Evolutionary conservation across 37 sponge, comb jelly and placozoan species (phyloP), one percentile per base, ranked within the genome.

Genomic region (Lycopodina hypogea): DNA sequence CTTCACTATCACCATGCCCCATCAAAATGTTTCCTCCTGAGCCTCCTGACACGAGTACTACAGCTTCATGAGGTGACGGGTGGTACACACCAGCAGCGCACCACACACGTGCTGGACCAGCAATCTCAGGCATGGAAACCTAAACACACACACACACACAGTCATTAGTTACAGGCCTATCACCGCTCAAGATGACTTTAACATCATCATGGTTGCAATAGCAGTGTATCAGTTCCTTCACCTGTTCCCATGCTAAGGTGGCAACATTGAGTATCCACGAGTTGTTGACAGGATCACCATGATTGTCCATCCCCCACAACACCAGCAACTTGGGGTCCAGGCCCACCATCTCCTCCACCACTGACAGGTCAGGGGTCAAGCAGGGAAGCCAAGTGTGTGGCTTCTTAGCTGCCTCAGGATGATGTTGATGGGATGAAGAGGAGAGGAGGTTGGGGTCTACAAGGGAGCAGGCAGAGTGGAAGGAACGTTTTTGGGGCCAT

Each of bases 241-340:
- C 68, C 56, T 81, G 14, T 26, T 82, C 39, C 92, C 92, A 91
- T 0, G 58, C 76, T 53, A 86, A 29, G 32, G 76, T 36, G 23
- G 79, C 57, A 19, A 87, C 71, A 62, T 87, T 64, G 33, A 86
- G 53, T 21, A 77, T 22, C 87, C 88, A 91, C 1, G 71, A 78
- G 39, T 91, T 84, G 22, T 23, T 17, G 6, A 86, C 8, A 6
- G 81, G 84, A n/a, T 80, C 77, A 42, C 52, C 78, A 50, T 83
- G 67, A 40, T 74, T 60, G 62, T 82, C 66, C 87, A 86, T 90
- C 26, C 91, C 91, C 83, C 83, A 86, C 59, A 90, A 57, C 17
- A 86, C 83, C 6, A 90, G 45, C 50, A 90, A 63, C 76, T 72
- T 55, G 0, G 78, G 83, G 0, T 73, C 76, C 0, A 35, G 23